Evolutionary conservation across 2,113 vertebrate genomes (phyloP), one percentile per base, ranked within the genome.

Genomic region (Amphiprion percula): DNA sequence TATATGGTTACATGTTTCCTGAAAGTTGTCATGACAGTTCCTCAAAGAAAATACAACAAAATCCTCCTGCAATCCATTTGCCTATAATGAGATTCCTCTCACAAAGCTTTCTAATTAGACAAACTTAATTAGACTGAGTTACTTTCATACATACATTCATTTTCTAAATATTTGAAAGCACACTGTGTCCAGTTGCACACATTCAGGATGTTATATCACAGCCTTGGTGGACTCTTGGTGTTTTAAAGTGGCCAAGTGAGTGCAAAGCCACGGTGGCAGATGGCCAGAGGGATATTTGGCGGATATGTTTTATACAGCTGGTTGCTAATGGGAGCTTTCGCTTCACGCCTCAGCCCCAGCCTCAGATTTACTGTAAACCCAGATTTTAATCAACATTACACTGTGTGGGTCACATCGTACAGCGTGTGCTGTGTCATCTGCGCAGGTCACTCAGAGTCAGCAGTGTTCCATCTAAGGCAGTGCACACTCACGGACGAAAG

Each of bases 321-420:
- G 46, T 77, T 65, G 50, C 70, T 54, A 84, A 79, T 77, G 56
- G 68, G 56, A 66, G 73, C 53, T 74, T 80, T 69, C 61, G 74
- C 70, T 15, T 41, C 16, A 2, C 54, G 73, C 53, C 68, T 56
- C 75, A 78, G 12, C 46, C 47, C 24, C 28, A 59, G 50, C 76
- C 61, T 84, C 66, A 7, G 59, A 75, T 49, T 82, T 76, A 69
- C 72, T 75, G 64, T 68, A 77, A 81, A 60, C 72, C 64, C 77
- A 53, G 81, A 86, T 86, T 85, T 79, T 74, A 77, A 85, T 86
- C 82, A 84, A 60, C 74, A 47, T 72, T 44, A 53, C 68, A 47
- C 72, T 33, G 23, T 56, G 79, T 14, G 49, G 73, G 68, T 64
- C 26, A 21, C 63, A 49, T 67, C 55, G 12, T 28, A 24, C 55